Base-by-base conservation (phyloP, 2,888 invertebrate genomes). In the Apamea epomidion region DNA sequence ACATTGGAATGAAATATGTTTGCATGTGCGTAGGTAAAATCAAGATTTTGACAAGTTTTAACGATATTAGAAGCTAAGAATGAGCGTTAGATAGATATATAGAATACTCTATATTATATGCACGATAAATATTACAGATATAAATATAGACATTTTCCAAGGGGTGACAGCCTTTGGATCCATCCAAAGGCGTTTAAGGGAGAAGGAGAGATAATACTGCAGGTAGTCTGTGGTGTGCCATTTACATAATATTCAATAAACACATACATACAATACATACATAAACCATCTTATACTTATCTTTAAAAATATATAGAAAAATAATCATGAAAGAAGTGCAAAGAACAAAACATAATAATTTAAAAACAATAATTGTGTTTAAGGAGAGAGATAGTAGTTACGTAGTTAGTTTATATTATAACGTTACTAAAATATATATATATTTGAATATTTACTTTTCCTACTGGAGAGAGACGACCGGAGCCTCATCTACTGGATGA, bases 401-500 rank as follows among this genome's bases (percentile, higher is more conserved):
- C 42, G 3, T n/a, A 12, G 4, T n/a, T n/a, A 32, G 0, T 8
- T 51, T 51, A 25, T 32, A 29, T n/a, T 25, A n/a, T 7, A 58
- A n/a, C n/a, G 6, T 71, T 58, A 12, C 25, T n/a, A 18, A n/a
- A 37, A 18, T 29, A 32, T 32, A 18, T 29, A 32, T 32, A 37
- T 7, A 37, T 21, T 62, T 21, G 4, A 37, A 42, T 72, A 72
- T n/a, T 65, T 60, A 60, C 10, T n/a, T 65, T 4, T n/a, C 37
- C 21, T n/a, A n/a, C 21, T 79, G 18, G 10, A 81, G 42, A n/a
- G 7, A 45, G 3, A 80, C 29, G 51, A 16, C n/a, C 5, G 16
- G 45, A 54, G 62, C 62, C 51, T 29, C 71, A 79, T 68, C 78
- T 80, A 64, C n/a, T 70, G 81, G 62, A 81, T 51, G n/a, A 25